Evolutionary conservation across 2,113 vertebrate genomes (phyloP), one percentile per base, ranked within the genome.

Genomic region (Hemiscyllium ocellatum): DNA sequence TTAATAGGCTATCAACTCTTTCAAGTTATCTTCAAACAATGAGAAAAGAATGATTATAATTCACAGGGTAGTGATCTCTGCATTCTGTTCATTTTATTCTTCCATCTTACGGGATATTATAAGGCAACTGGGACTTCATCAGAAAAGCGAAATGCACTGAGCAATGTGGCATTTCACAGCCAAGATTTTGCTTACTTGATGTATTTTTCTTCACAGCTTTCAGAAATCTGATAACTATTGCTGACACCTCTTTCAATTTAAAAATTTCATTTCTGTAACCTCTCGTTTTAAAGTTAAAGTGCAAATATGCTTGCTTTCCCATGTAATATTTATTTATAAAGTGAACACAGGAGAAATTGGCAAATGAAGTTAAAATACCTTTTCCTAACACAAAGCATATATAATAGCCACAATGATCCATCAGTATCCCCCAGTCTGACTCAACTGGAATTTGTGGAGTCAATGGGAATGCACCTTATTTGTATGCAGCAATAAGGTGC

Each of bases 1-100:
- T 96, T 95, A 69, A 70, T 72, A 52, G 69, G 69, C 68, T 96
- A 97, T 95, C 96, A 96, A 96, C 94, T 86, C 96, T 95, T 96
- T 96, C 96, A 97, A 97, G 96, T 96, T 96, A 96, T 95, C 96
- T 96, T 96, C 97, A 97, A 97, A 97, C 69, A 95, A 95, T 72
- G 96, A 96, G 96, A 96, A 19, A 96, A 95, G 89, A 96, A 96
- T 95, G 87, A 97, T 96, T 95, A 96, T 96, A 96, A 96, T 96
- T 96, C 96, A 96, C 96, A 96, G 96, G 95, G 96, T 96, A 97
- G 95, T 96, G 96, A 97, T 96, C 96, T 96, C 96, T 96, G 96
- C 95, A 96, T 96, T 96, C 97, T 76, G 69, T 96, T 97, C 96
- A 72, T 68, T 95, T 96, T 96, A 95, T 12, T 95, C 96, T 90